phyloP scores from a whole-genome alignment of 2,797 vertebrate genomes.

The Threskiornis aethiopicus region DNA sequence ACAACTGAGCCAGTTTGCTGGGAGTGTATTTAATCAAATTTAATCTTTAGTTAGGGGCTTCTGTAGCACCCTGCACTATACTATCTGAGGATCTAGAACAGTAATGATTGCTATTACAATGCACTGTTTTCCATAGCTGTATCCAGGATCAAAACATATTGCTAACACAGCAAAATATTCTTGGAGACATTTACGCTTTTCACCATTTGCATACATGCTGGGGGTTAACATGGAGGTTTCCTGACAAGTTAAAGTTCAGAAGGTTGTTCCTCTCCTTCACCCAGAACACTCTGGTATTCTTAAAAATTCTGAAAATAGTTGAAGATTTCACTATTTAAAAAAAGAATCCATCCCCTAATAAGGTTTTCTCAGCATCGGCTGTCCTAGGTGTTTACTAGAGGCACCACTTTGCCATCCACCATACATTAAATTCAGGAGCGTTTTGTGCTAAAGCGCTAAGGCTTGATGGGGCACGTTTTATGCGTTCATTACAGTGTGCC shows the following conservation, averaged over 20 bases:
- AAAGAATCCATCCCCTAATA: background rate
- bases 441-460: background rate
- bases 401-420: background rate
- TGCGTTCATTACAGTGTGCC: conserved; percentile 1
- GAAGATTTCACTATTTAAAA: background rate
- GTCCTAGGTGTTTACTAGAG: background rate
- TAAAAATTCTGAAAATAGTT: background rate
- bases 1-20: background rate
- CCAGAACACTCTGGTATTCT: background rate
- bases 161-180: background rate
- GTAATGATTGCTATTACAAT: background rate
- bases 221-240: background rate
- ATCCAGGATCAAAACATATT: background rate
- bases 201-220: fast-evolving
- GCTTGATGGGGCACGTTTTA: conserved; percentile 56
- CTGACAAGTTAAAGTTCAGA: background rate
- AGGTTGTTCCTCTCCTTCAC: background rate
- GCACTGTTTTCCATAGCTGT: background rate
- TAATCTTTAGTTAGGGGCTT: conserved; percentile 18
- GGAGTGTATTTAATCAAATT: background rate
- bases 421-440: background rate
- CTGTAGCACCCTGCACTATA: background rate
- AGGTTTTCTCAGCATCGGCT: background rate
- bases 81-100: background rate
- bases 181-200: background rate